phyloP scores from a whole-genome alignment of 2,797 vertebrate species.

The Ctenopoma kingsleyae region DNA sequence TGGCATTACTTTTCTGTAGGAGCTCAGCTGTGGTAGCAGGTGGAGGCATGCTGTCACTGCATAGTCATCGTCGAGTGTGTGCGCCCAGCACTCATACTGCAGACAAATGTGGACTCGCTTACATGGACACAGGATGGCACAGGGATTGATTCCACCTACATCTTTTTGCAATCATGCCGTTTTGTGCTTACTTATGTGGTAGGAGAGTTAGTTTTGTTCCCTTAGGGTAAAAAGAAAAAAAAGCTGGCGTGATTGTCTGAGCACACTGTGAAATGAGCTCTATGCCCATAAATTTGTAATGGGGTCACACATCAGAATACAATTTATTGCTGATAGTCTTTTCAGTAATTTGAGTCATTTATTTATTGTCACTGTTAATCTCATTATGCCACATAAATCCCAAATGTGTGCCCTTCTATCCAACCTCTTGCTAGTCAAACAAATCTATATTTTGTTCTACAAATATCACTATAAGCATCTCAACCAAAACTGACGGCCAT shows the following conservation, averaged over 20 bases:
- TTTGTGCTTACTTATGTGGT: constrained; percentile 35
- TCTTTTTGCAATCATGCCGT: constrained; percentile 3
- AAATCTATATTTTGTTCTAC: constrained; percentile 9
- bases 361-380: constrained; percentile 1
- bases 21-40: constrained; percentile 62
- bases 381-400: not conserved
- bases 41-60: constrained; percentile 52
- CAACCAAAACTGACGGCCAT: constrained; percentile 17
- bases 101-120: constrained; percentile 46
- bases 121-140: constrained; percentile 15
- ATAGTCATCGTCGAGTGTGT: constrained; percentile 40
- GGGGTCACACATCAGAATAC: constrained; percentile 13
- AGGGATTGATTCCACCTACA: constrained; percentile 43
- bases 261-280: constrained; percentile 18
- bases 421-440: not conserved
- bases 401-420: not conserved
- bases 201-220: constrained; percentile 12
- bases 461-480: constrained; percentile 2
- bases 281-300: constrained; percentile 6
- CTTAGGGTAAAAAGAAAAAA: not conserved
- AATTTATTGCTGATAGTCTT: constrained; percentile 3
- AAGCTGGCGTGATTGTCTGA: constrained; percentile 9
- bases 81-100: constrained; percentile 22
- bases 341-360: not conserved
- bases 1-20: constrained; percentile 34